Evolutionary conservation across 2,113 vertebrate genomes (phyloP).

Genomic region (Shinisaurus crocodilurus): DNA sequence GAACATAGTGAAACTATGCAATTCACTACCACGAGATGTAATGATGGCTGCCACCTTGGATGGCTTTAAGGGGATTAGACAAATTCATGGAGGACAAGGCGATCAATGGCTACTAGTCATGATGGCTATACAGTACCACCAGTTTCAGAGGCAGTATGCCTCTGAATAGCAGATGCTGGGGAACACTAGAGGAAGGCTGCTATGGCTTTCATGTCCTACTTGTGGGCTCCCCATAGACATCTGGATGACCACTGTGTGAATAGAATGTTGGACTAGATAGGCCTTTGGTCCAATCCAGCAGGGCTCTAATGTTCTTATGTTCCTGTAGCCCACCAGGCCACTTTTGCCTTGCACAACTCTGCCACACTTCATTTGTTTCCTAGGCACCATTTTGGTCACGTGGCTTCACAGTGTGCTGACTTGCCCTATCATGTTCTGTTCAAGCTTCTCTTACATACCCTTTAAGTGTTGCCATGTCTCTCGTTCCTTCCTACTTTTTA

Average conservation of each 20-base stretch:
- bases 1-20: not conserved
- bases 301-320: too few relatives aligned
- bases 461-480: not conserved
- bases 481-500: not conserved
- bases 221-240: too few relatives aligned
- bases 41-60: too few relatives aligned
- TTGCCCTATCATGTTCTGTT: not conserved
- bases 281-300: not conserved
- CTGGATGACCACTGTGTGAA: not conserved
- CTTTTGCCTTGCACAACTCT: not conserved
- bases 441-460: not conserved
- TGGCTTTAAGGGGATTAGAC: not conserved
- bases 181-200: not conserved
- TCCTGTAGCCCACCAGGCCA: not conserved
- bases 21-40: not conserved
- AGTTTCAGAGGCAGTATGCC: not conserved
- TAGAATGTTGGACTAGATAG: too few relatives aligned
- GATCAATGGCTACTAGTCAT: not conserved
- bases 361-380: not conserved
- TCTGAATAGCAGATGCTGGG: not conserved
- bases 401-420: too few relatives aligned
- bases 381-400: not conserved
- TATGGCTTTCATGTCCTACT: not conserved
- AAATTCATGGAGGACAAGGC: not conserved
- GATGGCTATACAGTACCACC: not conserved